phyloP scores from a whole-genome alignment of 2,888 invertebrate species.

The Anorthoa munda region DNA sequence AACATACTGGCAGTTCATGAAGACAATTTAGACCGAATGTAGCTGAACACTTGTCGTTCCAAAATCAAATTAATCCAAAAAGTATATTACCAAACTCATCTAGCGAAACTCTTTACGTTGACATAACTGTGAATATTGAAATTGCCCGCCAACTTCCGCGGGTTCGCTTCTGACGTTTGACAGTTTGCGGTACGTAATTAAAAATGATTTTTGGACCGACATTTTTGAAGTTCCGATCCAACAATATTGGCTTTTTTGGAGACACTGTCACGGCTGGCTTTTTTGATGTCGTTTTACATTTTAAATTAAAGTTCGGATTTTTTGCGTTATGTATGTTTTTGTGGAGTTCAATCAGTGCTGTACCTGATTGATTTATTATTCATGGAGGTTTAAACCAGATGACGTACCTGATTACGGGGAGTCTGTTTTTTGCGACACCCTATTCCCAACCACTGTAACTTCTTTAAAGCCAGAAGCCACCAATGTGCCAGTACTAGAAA shows the following conservation, averaged over 20 bases:
- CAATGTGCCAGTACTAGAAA: too few species aligned
- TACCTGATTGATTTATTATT: background rate
- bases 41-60: background rate
- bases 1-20: background rate
- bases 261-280: slow-evolving; percentile 18
- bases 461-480: too few species aligned
- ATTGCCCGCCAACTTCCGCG: slow-evolving; percentile 71
- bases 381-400: too few species aligned
- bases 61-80: slow-evolving; percentile 10
- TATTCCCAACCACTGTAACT: too few species aligned
- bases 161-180: slow-evolving; percentile 68
- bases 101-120: slow-evolving; percentile 43
- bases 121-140: slow-evolving; percentile 71
- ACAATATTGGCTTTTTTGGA: slow-evolving; percentile 51
- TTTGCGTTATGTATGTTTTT: slow-evolving; percentile 2
- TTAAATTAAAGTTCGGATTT: slow-evolving; percentile 23
- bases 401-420: too few species aligned
- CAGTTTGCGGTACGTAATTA: slow-evolving; percentile 73
- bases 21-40: background rate
- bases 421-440: too few species aligned
- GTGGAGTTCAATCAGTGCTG: background rate
- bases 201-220: slow-evolving; percentile 71
- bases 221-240: slow-evolving; percentile 54
- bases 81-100: slow-evolving; percentile 38
- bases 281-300: slow-evolving; percentile 28